Base-by-base conservation (phyloP, 2,113 vertebrate species). In the Campylomormyrus numenius region DNA sequence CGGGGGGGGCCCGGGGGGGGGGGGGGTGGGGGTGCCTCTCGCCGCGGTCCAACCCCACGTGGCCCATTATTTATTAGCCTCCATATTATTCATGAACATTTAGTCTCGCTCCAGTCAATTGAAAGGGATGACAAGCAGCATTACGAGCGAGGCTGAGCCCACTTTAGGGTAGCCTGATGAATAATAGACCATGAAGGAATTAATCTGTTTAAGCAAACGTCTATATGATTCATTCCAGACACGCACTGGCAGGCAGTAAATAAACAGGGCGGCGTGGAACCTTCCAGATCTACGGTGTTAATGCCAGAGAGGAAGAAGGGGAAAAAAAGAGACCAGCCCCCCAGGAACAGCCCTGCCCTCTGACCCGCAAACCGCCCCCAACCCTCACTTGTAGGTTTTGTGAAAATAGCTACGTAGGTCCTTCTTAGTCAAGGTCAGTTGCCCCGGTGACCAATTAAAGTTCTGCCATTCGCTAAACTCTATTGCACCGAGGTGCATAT, bases 181-280 rank as follows among this genome's bases (percentile, higher is more conserved):
- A 91, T 89, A 91, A 89, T 89, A 84, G 52, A 89, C 53, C 77
- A 50, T 53, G 80, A 85, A 89, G 88, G 58, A 87, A 89, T 85
- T 86, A 86, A 89, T 91, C 88, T 84, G 88, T 89, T 89, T 89
- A 91, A 91, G 52, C 42, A 85, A 74, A 74, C 53, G 56, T 91
- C 88, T 89, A 62, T 89, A 91, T 84, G 49, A 86, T 85, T 91
- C 88, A 86, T 53, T 88, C n/a, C 87, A 42, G 83, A 46, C 52
- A n/a, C 13, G 53, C 11, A 15, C 24, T 49, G 50, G 87, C 49
- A 39, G 87, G 87, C 87, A 3, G 50, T 27, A 52, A 74, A 90
- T 35, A 88, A 88, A 83, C 39, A 84, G 24, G 49, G 46, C 42
- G 11, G 31, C 19, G 70, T 31, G 10, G 24, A 80, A 45, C 48